These are phyloP conservation scores for Lycocerus yunnanus DNA, from an alignment of 2,888 invertebrate genomes.

Conservation along the genomic window DNA sequence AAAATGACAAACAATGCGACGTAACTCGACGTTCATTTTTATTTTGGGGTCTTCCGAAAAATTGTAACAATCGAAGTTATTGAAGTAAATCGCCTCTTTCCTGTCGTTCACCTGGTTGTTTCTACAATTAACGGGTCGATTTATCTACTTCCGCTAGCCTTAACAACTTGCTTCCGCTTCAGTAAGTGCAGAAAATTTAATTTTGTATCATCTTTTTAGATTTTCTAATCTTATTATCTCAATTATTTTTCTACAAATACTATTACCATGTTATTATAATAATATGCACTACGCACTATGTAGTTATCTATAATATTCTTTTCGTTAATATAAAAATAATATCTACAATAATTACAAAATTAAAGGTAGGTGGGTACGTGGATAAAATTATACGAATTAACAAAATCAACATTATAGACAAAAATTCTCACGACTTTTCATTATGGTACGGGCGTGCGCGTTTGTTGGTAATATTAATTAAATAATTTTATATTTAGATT, in stretches of 20 bases:
- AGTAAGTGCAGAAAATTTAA: neutral
- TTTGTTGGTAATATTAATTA: neutral
- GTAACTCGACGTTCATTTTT: no score
- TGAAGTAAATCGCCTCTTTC: conserved; percentile 19
- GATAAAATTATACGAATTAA: neutral
- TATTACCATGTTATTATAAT: no score
- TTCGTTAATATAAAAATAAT: no score
- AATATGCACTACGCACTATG: no score
- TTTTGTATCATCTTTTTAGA: neutral
- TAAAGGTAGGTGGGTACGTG: neutral
- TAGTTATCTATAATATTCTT: no score
- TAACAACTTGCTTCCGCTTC: neutral
- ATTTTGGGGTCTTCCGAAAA: no score
- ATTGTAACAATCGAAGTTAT: neutral
- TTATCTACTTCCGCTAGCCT: neutral
- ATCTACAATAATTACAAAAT: no score
- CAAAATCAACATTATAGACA: neutral
- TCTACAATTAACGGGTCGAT: neutral
- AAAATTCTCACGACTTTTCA: neutral
- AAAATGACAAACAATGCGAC: no score
- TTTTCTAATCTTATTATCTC: neutral
- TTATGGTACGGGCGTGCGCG: neutral
- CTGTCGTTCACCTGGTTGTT: conserved; percentile 22
- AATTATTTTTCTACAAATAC: neutral
- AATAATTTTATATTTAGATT: neutral